These are phyloP conservation scores for Acanthurus leucopareius DNA, from an alignment of 2,797 vertebrate species.

Conservation along the genomic window DNA sequence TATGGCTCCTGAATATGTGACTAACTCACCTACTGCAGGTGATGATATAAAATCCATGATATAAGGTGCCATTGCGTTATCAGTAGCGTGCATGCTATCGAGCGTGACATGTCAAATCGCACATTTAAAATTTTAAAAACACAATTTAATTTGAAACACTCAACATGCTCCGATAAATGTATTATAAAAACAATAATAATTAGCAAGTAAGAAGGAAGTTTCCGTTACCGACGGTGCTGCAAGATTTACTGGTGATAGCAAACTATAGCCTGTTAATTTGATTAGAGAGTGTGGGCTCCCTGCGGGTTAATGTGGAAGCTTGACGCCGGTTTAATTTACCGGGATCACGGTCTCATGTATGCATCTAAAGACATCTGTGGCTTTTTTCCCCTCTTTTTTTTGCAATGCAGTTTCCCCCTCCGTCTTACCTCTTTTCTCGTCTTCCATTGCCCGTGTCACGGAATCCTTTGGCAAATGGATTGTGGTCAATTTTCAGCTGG, in stretches of 20 bases:
- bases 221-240: not conserved
- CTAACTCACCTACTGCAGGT: slow-evolving; percentile 30
- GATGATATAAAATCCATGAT: not conserved
- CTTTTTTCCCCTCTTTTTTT: not conserved
- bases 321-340: slow-evolving; percentile 45
- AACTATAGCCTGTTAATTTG: slow-evolving; percentile 20
- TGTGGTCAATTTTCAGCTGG: slow-evolving; percentile 99
- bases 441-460: slow-evolving; percentile 98
- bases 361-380: slow-evolving; percentile 14
- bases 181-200: not conserved
- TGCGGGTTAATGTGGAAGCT: slow-evolving; percentile 37
- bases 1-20: not conserved
- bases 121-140: not conserved
- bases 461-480: slow-evolving; percentile 99
- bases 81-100: not conserved
- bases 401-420: not conserved
- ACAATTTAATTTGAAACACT: too few species aligned
- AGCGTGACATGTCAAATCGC: not conserved
- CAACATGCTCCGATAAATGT: too few species aligned
- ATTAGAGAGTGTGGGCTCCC: slow-evolving; percentile 43
- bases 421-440: slow-evolving; percentile 95
- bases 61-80: not conserved
- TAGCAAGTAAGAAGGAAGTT: not conserved
- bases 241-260: not conserved
- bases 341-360: slow-evolving; percentile 25